Evolutionary conservation across 2,888 invertebrate species (phyloP), one percentile per base, ranked within the genome.

Genomic region (Anthophora plumipes): DNA sequence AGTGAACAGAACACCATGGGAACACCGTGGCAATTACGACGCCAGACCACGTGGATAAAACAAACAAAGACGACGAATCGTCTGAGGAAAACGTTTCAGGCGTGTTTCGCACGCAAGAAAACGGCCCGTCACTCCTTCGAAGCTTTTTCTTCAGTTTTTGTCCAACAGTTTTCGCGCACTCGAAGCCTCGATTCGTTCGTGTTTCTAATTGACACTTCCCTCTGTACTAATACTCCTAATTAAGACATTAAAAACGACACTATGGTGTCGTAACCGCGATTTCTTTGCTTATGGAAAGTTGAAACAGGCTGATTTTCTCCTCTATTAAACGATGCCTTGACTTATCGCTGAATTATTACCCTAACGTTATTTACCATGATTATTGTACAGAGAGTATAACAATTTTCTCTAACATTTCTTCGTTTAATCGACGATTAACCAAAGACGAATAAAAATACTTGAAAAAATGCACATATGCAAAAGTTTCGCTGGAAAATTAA

Each of bases 231-330:
- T 39, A 46, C 11, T 6, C 43, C 52, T 77, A 59, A 74, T 64
- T 59, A 73, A 66, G 66, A 9, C 31, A 14, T 60, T 43, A 41
- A 31, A 64, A 59, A 31, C 37, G 54, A 31, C 50, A 69, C 70
- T 64, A 75, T 67, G 71, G 75, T 82, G 75, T 55, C 77, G 78
- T 74, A 77, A 75, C 25, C 25, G 25, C 31, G 46, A 72, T 54
- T 57, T 72, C 41, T 70, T 61, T 6, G 41, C 41, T 12, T 31
- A 57, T 63, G 37, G 72, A 63, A 71, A 76, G 75, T 71, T 46
- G 31, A 3, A n/a, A 46, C 41, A 5, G 57, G 22, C 8, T 60
- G n/a, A 46, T 75, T 75, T 75, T 75, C 46, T 43, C 22, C 9
- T 22, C 20, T 12, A 0, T 3, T 14, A 20, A 17, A 3, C 37